These are phyloP conservation scores for Xiphydria camelus DNA, from an alignment of 2,888 invertebrate species.

Conservation along the genomic window DNA sequence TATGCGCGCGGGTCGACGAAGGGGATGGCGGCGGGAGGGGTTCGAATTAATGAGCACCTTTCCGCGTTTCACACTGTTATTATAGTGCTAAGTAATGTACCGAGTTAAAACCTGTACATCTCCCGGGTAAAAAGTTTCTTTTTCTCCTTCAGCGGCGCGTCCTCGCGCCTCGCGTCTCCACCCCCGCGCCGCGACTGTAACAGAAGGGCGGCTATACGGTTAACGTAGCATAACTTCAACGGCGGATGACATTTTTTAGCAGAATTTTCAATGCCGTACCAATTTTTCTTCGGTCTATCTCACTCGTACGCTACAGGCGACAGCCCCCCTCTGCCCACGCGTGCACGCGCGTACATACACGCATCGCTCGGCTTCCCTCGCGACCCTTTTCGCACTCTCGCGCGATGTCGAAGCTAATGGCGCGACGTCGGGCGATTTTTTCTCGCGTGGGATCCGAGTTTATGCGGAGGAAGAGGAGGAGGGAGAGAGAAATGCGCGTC, in stretches of 20 bases:
- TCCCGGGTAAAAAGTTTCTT: slow-evolving; percentile 23
- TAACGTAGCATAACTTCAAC: slow-evolving; percentile 23
- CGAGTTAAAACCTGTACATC: slow-evolving; percentile 22
- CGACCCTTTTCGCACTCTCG: neutral
- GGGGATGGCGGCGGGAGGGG: neutral
- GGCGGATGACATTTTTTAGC: slow-evolving; percentile 3
- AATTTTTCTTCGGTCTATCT: slow-evolving; percentile 10
- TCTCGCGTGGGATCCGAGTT: too few relatives aligned
- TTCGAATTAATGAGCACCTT: slow-evolving; percentile 30
- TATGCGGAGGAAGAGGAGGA: too few relatives aligned
- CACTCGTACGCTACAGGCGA: neutral
- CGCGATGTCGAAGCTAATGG: neutral
- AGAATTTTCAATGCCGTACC: slow-evolving; percentile 17
- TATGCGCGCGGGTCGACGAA: neutral
- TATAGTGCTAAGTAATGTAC: slow-evolving; percentile 27
- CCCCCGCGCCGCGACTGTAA: neutral
- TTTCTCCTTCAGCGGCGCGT: slow-evolving; percentile 3
- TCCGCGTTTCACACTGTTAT: slow-evolving; percentile 23
- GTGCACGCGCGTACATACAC: too few relatives aligned
- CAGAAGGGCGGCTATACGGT: slow-evolving; percentile 6
- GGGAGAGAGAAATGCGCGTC: neutral
- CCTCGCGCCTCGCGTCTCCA: slow-evolving; percentile 4
- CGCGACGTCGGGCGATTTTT: neutral
- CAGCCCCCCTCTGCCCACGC: slow-evolving; percentile 3
- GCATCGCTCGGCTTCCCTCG: too few relatives aligned